Evolutionary conservation across 1,140 invertebrate species (phyloP).

Genomic region (Bombus affinis): DNA sequence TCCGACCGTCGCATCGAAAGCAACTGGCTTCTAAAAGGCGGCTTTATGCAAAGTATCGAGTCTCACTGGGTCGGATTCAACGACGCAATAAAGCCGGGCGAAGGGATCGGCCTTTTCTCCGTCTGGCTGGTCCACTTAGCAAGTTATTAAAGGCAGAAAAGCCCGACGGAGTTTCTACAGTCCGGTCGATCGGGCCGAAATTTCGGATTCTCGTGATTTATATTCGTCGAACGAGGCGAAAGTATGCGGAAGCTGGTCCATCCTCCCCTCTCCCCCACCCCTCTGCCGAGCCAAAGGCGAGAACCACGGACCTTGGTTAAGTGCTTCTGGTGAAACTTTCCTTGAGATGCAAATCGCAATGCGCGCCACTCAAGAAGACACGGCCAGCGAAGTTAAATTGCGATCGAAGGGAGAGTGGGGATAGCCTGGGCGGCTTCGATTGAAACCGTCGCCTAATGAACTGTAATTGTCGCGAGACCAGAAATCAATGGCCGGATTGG

Average conservation of each 20-base stretch:
- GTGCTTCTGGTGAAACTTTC: slow-evolving; percentile 60
- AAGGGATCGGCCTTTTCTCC: slow-evolving; percentile 14
- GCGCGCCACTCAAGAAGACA: slow-evolving; percentile 58
- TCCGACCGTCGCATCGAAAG: no score
- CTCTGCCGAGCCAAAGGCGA: slow-evolving; percentile 4
- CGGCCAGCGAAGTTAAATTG: slow-evolving; percentile 61
- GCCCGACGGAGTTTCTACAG: neutral
- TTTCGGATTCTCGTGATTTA: slow-evolving; percentile 49
- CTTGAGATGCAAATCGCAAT: slow-evolving; percentile 65
- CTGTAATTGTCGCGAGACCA: slow-evolving; percentile 54
- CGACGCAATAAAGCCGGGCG: slow-evolving; percentile 29
- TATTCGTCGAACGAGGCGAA: slow-evolving; percentile 40
- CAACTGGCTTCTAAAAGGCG: neutral
- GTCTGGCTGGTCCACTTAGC: slow-evolving; percentile 17
- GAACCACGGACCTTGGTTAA: slow-evolving; percentile 54
- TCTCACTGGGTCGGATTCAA: neutral
- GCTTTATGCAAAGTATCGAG: slow-evolving; percentile 6
- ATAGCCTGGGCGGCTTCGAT: slow-evolving; percentile 42
- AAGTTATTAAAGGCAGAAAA: slow-evolving; percentile 43
- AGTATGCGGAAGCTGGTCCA: slow-evolving; percentile 18
- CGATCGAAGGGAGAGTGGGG: neutral
- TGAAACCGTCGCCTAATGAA: slow-evolving; percentile 62
- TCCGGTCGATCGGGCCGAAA: slow-evolving; percentile 12
- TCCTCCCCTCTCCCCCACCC: neutral
- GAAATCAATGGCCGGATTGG: slow-evolving; percentile 48